phyloP scores from a whole-genome alignment of 2,888 invertebrate species.

The Silvanus unidentatus region DNA sequence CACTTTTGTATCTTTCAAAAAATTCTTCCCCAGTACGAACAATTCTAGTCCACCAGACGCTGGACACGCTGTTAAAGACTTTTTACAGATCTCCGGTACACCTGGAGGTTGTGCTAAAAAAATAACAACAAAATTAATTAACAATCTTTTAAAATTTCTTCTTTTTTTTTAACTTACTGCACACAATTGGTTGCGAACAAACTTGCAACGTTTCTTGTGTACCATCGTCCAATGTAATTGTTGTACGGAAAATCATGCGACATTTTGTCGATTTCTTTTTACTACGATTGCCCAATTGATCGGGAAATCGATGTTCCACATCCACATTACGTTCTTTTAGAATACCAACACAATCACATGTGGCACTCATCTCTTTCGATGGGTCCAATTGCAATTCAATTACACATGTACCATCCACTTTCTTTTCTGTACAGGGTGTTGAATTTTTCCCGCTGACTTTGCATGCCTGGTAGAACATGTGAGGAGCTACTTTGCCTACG shows the following conservation, averaged over 20 bases:
- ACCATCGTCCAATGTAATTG: slow-evolving; percentile 71
- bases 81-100: slow-evolving; percentile 86
- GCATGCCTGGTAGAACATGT: slow-evolving; percentile 97
- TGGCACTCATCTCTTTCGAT: slow-evolving; percentile 82
- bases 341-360: slow-evolving; percentile 96
- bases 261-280: slow-evolving; percentile 94
- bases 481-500: slow-evolving; percentile 82
- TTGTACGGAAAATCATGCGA: slow-evolving; percentile 89
- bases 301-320: slow-evolving; percentile 85
- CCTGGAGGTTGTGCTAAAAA: slow-evolving; percentile 82
- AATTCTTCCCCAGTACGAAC: slow-evolving; percentile 87
- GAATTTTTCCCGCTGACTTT: slow-evolving; percentile 95
- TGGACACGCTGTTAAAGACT: slow-evolving; percentile 74
- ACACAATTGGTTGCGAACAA: slow-evolving; percentile 85
- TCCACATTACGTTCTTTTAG: slow-evolving; percentile 94
- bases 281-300: slow-evolving; percentile 69
- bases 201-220: slow-evolving; percentile 78
- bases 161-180: slow-evolving; percentile 63
- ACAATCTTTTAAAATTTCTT: neutral
- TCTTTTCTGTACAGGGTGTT: slow-evolving; percentile 83
- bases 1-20: slow-evolving; percentile 82
- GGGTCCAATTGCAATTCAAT: slow-evolving; percentile 90
- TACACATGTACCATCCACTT: slow-evolving; percentile 89
- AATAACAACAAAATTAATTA: too few relatives aligned
- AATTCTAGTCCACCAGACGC: slow-evolving; percentile 77